Conservation (phyloP, 2,113 vertebrate species). For the Tauraco erythrolophus region DNA sequence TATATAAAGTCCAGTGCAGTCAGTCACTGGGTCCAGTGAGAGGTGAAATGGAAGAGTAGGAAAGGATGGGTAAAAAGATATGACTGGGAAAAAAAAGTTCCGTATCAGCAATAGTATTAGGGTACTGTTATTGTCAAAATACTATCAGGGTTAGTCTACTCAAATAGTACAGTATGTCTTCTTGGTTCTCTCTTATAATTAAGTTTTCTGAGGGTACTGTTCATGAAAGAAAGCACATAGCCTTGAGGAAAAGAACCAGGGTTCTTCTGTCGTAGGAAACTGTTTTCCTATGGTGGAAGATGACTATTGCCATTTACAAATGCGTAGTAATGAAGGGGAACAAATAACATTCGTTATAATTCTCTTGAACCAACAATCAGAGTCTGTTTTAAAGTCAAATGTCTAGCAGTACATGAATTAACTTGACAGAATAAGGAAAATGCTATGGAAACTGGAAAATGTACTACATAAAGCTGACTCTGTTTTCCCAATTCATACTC, state of each 20-base stretch:
- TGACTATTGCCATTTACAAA: background rate
- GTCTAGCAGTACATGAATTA: conserved; percentile 47
- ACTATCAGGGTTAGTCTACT: background rate
- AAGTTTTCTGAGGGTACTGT: background rate
- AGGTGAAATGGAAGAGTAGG: background rate
- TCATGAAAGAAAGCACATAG: background rate
- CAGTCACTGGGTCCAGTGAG: background rate
- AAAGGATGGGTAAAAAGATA: background rate
- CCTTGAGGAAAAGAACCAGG: background rate
- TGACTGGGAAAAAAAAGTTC: background rate
- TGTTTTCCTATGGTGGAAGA: background rate
- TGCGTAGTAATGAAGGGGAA: background rate
- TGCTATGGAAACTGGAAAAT: conserved; percentile 40
- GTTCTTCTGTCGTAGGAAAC: background rate
- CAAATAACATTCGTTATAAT: background rate
- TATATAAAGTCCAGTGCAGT: background rate
- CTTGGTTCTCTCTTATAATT: background rate
- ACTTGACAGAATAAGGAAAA: conserved; percentile 59
- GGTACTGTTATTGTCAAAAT: background rate
- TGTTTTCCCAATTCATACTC: conserved; percentile 50
- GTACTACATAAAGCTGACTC: conserved; percentile 23
- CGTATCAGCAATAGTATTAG: background rate
- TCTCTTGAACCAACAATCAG: conserved; percentile 1
- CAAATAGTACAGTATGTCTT: background rate
- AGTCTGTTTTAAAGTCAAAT: conserved; percentile 33